A percentile compares a stretch with the other conserved stretches of the same genome.
Conservation (phyloP, 1,140 invertebrate genomes). For the Branchinecta lynchi region DNA sequence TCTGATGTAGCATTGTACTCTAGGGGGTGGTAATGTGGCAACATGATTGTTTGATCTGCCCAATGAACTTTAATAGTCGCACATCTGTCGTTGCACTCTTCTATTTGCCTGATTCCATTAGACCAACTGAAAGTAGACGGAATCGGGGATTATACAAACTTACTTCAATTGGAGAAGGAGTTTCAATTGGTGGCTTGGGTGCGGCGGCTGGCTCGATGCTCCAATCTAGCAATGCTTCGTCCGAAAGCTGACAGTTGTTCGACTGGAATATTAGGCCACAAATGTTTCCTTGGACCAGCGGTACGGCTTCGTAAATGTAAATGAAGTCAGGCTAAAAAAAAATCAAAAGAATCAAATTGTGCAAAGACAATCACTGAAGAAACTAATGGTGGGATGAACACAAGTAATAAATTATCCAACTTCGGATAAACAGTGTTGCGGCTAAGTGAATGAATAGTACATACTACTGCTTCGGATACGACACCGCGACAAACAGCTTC, state of each 20-base stretch:
- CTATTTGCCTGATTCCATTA: too few relatives aligned
- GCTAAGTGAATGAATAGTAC: background rate
- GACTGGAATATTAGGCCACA: constrained; percentile 41
- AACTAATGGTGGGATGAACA: too few relatives aligned
- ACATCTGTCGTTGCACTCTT: too few relatives aligned
- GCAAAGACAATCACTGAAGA: too few relatives aligned
- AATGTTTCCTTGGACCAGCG: constrained; percentile 24
- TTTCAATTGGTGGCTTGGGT: constrained; percentile 14
- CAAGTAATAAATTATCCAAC: too few relatives aligned
- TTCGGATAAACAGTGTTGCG: background rate
- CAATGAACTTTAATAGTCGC: too few relatives aligned
- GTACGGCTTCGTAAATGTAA: constrained; percentile 14
- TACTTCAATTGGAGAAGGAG: constrained; percentile 13
- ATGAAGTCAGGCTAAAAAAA: constrained; percentile 17
- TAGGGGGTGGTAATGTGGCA: too few relatives aligned
- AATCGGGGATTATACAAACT: background rate
- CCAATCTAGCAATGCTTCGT: constrained; percentile 37
- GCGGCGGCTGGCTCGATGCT: constrained; percentile 27
- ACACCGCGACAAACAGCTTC: constrained; percentile 13
- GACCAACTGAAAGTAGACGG: too few relatives aligned
- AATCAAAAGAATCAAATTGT: background rate
- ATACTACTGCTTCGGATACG: background rate
- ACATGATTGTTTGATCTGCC: too few relatives aligned
- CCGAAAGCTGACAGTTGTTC: constrained; percentile 27
- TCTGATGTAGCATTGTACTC: too few relatives aligned